Percentiles rank a stretch among this genome's conserved stretches.
Evolutionary conservation across 2,797 vertebrate genomes (phyloP).

Genomic region (Malurus splendens): DNA sequence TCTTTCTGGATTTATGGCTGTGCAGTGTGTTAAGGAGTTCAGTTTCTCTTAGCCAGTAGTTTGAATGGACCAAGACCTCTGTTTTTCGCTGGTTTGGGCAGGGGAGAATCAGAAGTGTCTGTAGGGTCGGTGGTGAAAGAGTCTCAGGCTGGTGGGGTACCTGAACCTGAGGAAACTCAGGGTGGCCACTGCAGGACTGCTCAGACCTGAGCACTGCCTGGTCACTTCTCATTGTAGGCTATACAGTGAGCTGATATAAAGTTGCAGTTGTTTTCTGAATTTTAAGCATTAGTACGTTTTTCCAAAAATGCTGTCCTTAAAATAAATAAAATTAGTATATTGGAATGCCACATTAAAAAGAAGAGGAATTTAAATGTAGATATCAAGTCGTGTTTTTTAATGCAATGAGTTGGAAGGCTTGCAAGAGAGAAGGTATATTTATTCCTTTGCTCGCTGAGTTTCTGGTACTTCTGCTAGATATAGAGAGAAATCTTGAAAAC

Average conservation of each 20-base stretch:
- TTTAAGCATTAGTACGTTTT: background rate
- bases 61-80: background rate
- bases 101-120: background rate
- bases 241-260: fast-evolving
- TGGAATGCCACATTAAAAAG: background rate
- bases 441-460: background rate
- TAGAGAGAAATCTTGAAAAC: background rate
- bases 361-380: background rate
- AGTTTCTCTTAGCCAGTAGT: background rate
- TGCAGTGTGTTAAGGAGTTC: background rate
- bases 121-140: background rate
- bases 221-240: background rate
- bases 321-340: background rate
- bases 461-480: background rate
- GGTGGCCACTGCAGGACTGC: background rate
- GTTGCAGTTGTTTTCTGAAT: background rate
- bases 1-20: background rate
- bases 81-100: background rate
- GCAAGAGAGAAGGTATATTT: background rate
- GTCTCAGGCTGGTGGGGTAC: background rate
- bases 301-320: background rate
- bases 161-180: background rate
- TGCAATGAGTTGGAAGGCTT: background rate
- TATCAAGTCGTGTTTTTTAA: background rate
- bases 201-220: background rate